phyloP scores from a whole-genome alignment of 92 coral and sea anemone genomes.

The Parazoanthus swiftii region DNA sequence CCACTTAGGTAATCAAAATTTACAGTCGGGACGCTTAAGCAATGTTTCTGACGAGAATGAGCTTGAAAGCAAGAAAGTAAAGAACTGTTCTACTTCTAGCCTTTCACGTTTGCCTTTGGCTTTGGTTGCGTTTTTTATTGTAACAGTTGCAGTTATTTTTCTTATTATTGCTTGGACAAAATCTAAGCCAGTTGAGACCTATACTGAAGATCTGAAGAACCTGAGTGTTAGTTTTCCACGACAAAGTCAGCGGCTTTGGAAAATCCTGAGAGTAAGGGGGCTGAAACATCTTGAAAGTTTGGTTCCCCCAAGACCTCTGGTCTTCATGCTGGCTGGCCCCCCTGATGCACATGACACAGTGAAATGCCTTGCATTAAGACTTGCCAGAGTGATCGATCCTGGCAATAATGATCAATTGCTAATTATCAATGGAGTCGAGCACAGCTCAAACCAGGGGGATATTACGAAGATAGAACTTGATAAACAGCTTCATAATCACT shows the following conservation, averaged over 20 bases:
- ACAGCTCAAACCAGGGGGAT: slow-evolving; percentile 41
- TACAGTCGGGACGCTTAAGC: background rate
- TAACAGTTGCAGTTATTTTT: background rate
- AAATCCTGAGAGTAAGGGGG: slow-evolving; percentile 62
- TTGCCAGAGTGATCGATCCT: slow-evolving; percentile 60
- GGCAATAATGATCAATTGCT: slow-evolving; percentile 20
- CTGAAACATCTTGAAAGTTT: slow-evolving; percentile 57
- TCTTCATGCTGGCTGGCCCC: slow-evolving; percentile 69
- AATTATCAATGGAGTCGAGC: slow-evolving; percentile 41
- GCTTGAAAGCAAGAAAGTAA: background rate
- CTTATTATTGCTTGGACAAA: background rate
- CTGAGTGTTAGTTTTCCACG: background rate
- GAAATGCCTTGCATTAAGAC: slow-evolving; percentile 73
- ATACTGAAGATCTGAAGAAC: background rate
- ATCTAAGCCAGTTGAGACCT: background rate
- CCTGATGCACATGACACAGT: slow-evolving; percentile 64
- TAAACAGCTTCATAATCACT: slow-evolving; percentile 31
- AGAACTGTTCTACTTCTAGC: background rate
- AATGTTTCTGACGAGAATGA: too few species aligned
- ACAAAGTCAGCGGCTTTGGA: slow-evolving; percentile 55
- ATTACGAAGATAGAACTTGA: slow-evolving; percentile 64
- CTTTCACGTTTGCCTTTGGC: background rate
- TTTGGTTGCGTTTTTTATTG: too few species aligned
- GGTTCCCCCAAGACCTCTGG: slow-evolving; percentile 73
- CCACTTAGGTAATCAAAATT: background rate